These are phyloP conservation scores for Opisthocomus hoazin DNA, from an alignment of 2,113 vertebrate species.

Conservation along the genomic window DNA sequence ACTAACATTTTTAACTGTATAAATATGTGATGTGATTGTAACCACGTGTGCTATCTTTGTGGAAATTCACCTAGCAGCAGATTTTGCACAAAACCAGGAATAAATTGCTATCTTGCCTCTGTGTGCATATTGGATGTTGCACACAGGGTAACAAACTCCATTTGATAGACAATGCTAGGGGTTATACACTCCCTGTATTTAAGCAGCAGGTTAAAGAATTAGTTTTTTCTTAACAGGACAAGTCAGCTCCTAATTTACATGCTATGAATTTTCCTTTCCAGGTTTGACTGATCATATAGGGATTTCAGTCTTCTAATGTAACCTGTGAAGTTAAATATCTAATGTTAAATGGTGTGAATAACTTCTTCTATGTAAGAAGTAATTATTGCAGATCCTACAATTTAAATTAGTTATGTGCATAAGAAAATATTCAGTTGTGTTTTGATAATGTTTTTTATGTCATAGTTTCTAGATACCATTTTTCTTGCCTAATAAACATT, in stretches of 20 bases:
- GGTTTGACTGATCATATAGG: not conserved
- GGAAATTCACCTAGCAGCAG: too few species aligned
- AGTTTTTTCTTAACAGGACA: not conserved
- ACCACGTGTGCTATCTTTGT: too few species aligned
- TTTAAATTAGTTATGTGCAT: not conserved
- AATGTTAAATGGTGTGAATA: not conserved
- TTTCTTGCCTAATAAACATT: not conserved
- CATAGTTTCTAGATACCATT: not conserved
- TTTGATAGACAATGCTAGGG: too few species aligned
- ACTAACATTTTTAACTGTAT: too few species aligned
- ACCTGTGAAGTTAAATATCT: not conserved
- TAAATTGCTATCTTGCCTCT: too few species aligned
- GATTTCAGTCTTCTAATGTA: not conserved
- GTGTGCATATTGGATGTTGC: too few species aligned
- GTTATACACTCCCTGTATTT: not conserved
- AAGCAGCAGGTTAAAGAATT: not conserved
- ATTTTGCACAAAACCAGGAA: too few species aligned
- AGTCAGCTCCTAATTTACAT: not conserved
- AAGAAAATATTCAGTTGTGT: not conserved
- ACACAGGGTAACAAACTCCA: too few species aligned
- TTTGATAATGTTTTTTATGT: not conserved
- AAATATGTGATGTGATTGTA: too few species aligned
- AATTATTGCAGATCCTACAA: not conserved
- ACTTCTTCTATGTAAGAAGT: not conserved
- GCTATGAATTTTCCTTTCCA: not conserved